phyloP scores from a whole-genome alignment of 2,113 vertebrate species.

The Porphyrio hochstetteri region DNA sequence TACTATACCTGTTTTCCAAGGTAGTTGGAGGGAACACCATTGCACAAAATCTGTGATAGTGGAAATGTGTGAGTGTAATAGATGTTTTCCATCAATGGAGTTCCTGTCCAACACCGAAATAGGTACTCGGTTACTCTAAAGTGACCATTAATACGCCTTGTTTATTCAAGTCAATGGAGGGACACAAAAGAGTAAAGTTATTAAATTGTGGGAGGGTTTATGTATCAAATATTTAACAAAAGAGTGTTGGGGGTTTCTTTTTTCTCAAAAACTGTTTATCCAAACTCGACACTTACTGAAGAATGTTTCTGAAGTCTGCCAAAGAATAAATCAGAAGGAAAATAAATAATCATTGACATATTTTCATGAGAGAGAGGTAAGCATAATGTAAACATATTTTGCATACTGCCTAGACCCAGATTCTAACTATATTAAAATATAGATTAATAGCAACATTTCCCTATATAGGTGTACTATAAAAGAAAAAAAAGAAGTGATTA shows the following conservation, averaged over 20 bases:
- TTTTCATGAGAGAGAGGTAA: neutral
- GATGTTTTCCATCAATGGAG: neutral
- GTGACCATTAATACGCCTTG: neutral
- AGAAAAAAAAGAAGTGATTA: neutral
- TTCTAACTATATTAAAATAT: neutral
- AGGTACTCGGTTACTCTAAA: accelerated
- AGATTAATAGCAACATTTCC: neutral
- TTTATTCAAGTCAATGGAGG: neutral
- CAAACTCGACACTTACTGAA: neutral
- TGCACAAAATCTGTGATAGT: neutral
- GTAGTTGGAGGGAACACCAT: neutral
- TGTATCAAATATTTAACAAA: neutral
- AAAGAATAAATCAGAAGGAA: neutral
- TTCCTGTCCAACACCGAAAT: neutral
- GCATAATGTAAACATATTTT: neutral
- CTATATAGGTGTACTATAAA: neutral
- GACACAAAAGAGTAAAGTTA: neutral
- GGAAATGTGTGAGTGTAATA: neutral
- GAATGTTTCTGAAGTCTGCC: neutral
- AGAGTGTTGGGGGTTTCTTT: neutral
- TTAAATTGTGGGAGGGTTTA: neutral
- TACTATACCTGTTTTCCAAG: neutral
- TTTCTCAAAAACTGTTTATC: neutral
- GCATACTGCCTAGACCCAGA: neutral
- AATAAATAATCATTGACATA: neutral